These are phyloP conservation scores for Liodrosophila aerea DNA, from an alignment of 2,888 invertebrate species.

Conservation along the genomic window DNA sequence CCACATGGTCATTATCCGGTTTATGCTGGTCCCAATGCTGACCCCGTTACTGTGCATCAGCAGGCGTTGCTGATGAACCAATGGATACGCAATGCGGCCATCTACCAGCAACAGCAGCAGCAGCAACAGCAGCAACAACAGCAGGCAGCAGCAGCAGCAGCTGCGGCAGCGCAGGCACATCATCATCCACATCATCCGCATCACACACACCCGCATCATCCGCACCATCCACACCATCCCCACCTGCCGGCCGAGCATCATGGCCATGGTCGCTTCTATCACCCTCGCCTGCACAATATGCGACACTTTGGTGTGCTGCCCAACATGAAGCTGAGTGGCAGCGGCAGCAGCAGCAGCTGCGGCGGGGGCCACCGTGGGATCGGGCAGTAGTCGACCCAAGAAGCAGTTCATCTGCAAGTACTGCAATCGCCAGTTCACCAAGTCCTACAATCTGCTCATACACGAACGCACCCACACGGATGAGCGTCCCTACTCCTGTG, in stretches of 20 bases:
- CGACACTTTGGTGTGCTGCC: constrained; percentile 84
- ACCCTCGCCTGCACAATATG: constrained; percentile 82
- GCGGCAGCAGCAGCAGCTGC: constrained; percentile 27
- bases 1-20: constrained; percentile 74
- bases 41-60: constrained; percentile 83
- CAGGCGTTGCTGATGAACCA: constrained; percentile 87
- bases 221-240: constrained; percentile 71
- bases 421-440: constrained; percentile 98
- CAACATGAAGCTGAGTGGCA: constrained; percentile 84
- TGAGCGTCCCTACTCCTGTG: constrained; percentile 97
- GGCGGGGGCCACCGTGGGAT: constrained; percentile 65
- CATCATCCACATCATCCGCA: constrained; percentile 31
- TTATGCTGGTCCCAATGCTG: constrained; percentile 79
- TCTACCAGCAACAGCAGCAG: constrained; percentile 84
- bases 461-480: constrained; percentile 99
- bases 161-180: constrained; percentile 72
- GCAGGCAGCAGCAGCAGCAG: constrained; percentile 70
- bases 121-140: constrained; percentile 55
- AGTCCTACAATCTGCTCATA: constrained; percentile 98
- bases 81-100: constrained; percentile 88
- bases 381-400: constrained; percentile 86
- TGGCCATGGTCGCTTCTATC: constrained; percentile 72
- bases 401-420: constrained; percentile 98
- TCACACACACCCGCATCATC: constrained; percentile 80
- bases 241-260: constrained; percentile 80